Evolutionary conservation across 1,140 invertebrate genomes (phyloP).

Genomic region (Armadillidium nasatum): DNA sequence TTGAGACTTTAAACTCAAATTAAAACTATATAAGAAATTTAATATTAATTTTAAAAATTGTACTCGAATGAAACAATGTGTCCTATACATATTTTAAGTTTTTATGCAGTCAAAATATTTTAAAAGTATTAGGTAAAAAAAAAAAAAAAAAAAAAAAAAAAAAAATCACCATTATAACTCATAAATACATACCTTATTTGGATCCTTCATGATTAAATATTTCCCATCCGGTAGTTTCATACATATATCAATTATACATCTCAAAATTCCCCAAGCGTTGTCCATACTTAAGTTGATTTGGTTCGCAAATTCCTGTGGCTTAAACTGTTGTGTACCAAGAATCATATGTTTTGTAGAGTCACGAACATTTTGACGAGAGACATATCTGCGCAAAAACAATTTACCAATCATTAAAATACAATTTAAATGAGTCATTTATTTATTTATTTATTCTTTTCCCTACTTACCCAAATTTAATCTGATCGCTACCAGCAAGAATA

Average conservation of each 20-base stretch:
- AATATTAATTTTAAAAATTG: too few relatives aligned
- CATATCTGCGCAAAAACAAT: conserved; percentile 63
- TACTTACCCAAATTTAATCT: conserved; percentile 87
- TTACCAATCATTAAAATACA: too few relatives aligned
- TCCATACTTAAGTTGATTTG: conserved; percentile 99
- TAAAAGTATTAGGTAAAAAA: conserved; percentile 23
- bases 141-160: not conserved
- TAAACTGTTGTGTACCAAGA: conserved; percentile 96
- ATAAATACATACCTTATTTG: conserved; percentile 74
- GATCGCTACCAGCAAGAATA: conserved; percentile 90
- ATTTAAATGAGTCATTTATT: too few relatives aligned
- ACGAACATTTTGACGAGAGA: conserved; percentile 84
- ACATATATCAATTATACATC: conserved; percentile 95
- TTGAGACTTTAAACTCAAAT: too few relatives aligned
- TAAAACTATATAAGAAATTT: too few relatives aligned
- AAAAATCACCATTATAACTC: too few relatives aligned
- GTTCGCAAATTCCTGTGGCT: conserved; percentile 94
- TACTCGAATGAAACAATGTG: too few relatives aligned
- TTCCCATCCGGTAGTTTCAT: conserved; percentile 95
- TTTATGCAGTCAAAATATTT: not conserved
- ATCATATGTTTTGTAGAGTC: conserved; percentile 94
- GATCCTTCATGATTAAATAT: conserved; percentile 99
- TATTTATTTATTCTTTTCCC: not conserved
- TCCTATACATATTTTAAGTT: not conserved
- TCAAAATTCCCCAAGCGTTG: conserved; percentile 97